These are phyloP conservation scores for Lichenostomus cassidix DNA, from an alignment of 2,113 vertebrate genomes.

Conservation along the genomic window DNA sequence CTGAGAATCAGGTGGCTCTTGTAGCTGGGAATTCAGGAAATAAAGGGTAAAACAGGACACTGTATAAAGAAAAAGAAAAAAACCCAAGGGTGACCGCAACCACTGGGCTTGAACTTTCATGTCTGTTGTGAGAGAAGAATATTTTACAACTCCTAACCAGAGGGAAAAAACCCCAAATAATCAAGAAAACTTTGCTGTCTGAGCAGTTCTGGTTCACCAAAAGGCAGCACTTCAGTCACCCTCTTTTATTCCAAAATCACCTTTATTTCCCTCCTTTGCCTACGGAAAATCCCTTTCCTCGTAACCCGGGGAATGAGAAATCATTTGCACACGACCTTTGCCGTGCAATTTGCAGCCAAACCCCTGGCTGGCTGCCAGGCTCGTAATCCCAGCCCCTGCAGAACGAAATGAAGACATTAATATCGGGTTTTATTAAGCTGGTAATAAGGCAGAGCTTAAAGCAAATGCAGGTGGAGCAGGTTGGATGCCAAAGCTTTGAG, in stretches of 20 bases:
- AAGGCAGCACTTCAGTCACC: neutral
- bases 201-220: neutral
- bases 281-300: neutral
- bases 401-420: slow-evolving; percentile 23
- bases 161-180: neutral
- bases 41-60: neutral
- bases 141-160: neutral
- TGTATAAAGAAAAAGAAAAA: neutral
- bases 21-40: neutral
- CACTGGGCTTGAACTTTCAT: neutral
- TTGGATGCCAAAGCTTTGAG: slow-evolving; percentile 5
- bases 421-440: slow-evolving; percentile 37
- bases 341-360: neutral
- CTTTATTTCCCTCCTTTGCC: neutral
- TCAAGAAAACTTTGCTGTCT: neutral
- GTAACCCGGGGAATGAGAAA: neutral
- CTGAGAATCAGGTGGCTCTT: neutral
- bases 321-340: neutral
- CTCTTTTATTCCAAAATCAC: neutral
- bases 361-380: slow-evolving; percentile 13
- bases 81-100: neutral
- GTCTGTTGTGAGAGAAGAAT: neutral
- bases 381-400: neutral
- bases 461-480: slow-evolving; percentile 27
- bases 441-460: slow-evolving; percentile 46